phyloP scores from a whole-genome alignment of 2,797 vertebrate genomes.

The Lacerta bilineata region DNA sequence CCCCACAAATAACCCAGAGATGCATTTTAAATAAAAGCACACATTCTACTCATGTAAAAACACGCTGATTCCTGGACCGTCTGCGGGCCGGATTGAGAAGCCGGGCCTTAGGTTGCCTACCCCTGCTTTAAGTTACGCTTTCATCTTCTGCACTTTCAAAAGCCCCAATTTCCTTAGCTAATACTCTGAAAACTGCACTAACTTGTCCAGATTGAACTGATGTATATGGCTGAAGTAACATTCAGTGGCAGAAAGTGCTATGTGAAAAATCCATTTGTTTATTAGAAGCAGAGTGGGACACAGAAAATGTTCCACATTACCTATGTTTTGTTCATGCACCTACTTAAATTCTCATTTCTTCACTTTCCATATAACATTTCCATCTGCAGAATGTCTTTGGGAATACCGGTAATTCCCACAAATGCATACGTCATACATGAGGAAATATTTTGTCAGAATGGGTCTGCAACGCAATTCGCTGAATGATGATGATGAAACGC shows the following conservation, averaged over 20 bases:
- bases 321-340: not conserved
- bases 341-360: not conserved
- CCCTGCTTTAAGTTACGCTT: too few species aligned
- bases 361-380: not conserved
- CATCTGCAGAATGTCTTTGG: slow-evolving; percentile 16
- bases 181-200: too few species aligned
- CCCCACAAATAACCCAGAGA: too few species aligned
- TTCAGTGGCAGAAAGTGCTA: not conserved
- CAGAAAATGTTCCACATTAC: not conserved
- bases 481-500: not conserved
- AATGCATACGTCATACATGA: not conserved
- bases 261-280: not conserved
- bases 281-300: not conserved
- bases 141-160: too few species aligned
- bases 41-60: too few species aligned
- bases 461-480: not conserved
- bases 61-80: too few species aligned
- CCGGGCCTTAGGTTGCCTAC: too few species aligned
- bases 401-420: slow-evolving; percentile 1
- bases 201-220: not conserved
- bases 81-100: too few species aligned
- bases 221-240: not conserved
- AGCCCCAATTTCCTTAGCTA: too few species aligned
- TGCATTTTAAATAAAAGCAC: too few species aligned
- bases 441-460: slow-evolving; percentile 13